Evolutionary conservation across 1,140 invertebrate genomes (phyloP).

Genomic region (Saccostrea glomerata): DNA sequence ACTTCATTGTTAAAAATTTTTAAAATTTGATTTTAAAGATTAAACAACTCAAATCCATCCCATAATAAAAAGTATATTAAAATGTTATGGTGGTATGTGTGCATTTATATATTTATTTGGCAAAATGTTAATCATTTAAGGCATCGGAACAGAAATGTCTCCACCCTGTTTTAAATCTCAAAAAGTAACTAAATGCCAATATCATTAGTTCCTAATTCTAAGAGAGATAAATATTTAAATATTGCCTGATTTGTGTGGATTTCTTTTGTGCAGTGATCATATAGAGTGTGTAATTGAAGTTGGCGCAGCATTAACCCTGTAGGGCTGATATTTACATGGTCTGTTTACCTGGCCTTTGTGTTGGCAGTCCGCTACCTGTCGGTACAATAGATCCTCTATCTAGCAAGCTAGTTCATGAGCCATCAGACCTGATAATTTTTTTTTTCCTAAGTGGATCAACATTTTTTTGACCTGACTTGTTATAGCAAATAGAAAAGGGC

Average conservation of each 20-base stretch:
- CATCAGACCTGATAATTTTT: conserved; percentile 29
- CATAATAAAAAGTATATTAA: too few relatives aligned
- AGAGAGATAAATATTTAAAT: conserved; percentile 33
- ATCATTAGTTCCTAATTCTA: conserved; percentile 27
- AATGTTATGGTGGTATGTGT: too few relatives aligned
- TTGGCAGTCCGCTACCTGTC: conserved; percentile 31
- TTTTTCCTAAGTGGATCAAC: conserved; percentile 31
- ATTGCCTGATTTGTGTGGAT: conserved; percentile 14
- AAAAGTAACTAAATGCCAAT: conserved; percentile 1
- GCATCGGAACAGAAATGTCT: too few relatives aligned
- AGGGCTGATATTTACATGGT: conserved; percentile 33
- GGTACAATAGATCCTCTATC: conserved; percentile 35
- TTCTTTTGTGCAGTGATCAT: conserved; percentile 7
- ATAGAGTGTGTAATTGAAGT: conserved; percentile 33
- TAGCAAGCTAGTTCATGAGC: conserved; percentile 29
- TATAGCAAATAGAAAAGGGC: conserved; percentile 19
- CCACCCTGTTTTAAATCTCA: too few relatives aligned
- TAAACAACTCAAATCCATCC: too few relatives aligned
- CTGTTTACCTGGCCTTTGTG: conserved; percentile 35
- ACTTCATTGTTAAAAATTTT: neutral
- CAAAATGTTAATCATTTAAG: too few relatives aligned
- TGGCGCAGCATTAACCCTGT: conserved; percentile 28
- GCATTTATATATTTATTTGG: too few relatives aligned
- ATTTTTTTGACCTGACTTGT: conserved; percentile 27
- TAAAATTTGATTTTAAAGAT: too few relatives aligned